Conservation (phyloP, 1,140 invertebrate species). For the Cheumatopsyche charites region DNA sequence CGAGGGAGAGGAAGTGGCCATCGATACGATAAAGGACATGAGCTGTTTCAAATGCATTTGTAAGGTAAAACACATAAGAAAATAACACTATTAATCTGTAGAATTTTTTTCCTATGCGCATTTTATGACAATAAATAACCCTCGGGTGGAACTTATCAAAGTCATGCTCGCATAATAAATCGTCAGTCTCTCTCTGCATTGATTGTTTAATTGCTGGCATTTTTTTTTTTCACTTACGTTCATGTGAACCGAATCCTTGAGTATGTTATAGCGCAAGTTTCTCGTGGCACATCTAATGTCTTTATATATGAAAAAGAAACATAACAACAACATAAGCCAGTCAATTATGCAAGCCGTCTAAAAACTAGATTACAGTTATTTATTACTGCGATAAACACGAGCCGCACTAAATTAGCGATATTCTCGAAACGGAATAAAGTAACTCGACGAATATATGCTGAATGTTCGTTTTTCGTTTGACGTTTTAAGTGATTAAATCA, state of each 20-base stretch:
- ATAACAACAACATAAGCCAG: constrained; percentile 22
- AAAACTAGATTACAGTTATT: constrained; percentile 38
- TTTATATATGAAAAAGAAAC: constrained; percentile 17
- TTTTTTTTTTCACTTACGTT: not conserved
- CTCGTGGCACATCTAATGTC: constrained; percentile 18
- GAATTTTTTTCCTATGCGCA: not conserved
- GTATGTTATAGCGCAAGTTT: constrained; percentile 19
- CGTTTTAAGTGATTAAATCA: no score
- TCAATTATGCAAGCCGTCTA: constrained; percentile 32
- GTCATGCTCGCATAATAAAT: not conserved
- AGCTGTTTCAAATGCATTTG: constrained; percentile 57
- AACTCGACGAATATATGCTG: constrained; percentile 22
- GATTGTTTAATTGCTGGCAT: not conserved
- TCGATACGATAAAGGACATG: constrained; percentile 53
- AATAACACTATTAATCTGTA: not conserved
- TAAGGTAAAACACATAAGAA: constrained; percentile 51
- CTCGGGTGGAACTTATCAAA: constrained; percentile 6
- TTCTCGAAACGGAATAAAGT: constrained; percentile 21
- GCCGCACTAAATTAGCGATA: constrained; percentile 27
- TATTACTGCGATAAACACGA: constrained; percentile 31
- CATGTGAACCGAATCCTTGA: not conserved
- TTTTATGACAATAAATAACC: not conserved
- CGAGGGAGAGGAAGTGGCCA: constrained; percentile 54
- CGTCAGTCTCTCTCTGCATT: no score
- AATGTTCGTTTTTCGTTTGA: constrained; percentile 12